Conservation (phyloP, 1,140 invertebrate genomes). For the Plectus sambesii region DNA sequence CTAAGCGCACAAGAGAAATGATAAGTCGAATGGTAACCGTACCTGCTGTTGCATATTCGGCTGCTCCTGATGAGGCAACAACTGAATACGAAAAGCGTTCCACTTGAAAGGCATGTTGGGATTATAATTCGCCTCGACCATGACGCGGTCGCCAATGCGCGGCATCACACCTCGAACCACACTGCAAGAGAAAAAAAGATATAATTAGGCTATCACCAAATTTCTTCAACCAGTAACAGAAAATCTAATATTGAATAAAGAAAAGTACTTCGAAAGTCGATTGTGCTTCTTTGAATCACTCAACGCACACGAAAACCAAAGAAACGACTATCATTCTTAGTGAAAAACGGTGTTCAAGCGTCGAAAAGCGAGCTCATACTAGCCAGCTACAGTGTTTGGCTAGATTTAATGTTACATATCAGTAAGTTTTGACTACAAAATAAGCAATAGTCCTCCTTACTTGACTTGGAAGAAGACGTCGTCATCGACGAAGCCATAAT, state of each 20-base stretch:
- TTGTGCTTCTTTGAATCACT: background rate
- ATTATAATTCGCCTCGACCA: slow-evolving; percentile 82
- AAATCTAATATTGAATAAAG: slow-evolving; percentile 12
- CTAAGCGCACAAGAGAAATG: slow-evolving; percentile 31
- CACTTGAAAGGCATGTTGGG: slow-evolving; percentile 93
- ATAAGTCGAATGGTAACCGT: too few relatives aligned
- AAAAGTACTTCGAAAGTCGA: slow-evolving; percentile 13
- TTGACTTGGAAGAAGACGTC: slow-evolving; percentile 89
- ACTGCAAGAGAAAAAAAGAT: slow-evolving; percentile 48
- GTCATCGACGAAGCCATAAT: slow-evolving; percentile 92
- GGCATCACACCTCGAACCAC: slow-evolving; percentile 67
- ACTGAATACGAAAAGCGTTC: slow-evolving; percentile 87
- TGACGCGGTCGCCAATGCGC: slow-evolving; percentile 69
- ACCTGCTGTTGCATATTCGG: slow-evolving; percentile 13
- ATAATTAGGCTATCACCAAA: background rate
- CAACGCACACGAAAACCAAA: too few relatives aligned
- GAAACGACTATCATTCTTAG: too few relatives aligned
- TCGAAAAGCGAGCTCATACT: too few relatives aligned
- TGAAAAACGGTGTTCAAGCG: too few relatives aligned
- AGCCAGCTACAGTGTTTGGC: background rate
- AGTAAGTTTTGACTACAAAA: too few relatives aligned
- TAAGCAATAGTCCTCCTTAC: slow-evolving; percentile 46
- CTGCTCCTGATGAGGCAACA: slow-evolving; percentile 56
- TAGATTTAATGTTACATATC: background rate
- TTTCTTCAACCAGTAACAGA: background rate